Evolutionary conservation across 2,797 vertebrate genomes (phyloP).

Genomic region (Chloroceryle inda): DNA sequence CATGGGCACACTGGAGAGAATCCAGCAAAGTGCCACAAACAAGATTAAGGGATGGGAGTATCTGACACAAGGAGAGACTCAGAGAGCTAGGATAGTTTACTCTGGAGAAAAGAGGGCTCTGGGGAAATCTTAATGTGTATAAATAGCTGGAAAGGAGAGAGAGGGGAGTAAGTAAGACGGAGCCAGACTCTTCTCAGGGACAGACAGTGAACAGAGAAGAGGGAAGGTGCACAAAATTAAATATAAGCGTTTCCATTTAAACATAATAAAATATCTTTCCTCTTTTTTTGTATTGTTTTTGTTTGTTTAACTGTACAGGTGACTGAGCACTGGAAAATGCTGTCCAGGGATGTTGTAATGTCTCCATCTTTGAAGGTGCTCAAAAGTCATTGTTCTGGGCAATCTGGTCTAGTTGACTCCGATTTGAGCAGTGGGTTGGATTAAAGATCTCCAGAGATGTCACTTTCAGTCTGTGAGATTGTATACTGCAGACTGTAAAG

Average conservation of each 20-base stretch:
- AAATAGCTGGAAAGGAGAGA: background rate
- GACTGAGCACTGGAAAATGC: background rate
- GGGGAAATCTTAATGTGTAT: background rate
- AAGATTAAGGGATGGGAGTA: background rate
- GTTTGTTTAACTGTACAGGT: background rate
- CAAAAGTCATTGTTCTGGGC: background rate
- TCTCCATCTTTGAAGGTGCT: background rate
- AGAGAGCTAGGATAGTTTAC: background rate
- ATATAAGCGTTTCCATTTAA: background rate
- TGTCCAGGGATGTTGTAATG: background rate
- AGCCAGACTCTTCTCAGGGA: background rate
- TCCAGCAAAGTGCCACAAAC: background rate
- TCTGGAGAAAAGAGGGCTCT: background rate
- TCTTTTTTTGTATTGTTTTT: background rate
- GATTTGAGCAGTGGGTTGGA: background rate
- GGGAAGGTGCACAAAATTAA: background rate
- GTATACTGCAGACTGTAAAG: background rate
- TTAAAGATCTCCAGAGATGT: background rate
- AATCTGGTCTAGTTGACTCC: background rate
- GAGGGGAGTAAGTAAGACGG: background rate
- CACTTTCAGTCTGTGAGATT: background rate
- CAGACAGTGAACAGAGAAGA: background rate
- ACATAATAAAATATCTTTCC: background rate
- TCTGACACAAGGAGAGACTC: background rate
- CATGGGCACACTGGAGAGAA: background rate